Conservation (phyloP, 2,888 invertebrate species). For the Ametastegia equiseti region DNA sequence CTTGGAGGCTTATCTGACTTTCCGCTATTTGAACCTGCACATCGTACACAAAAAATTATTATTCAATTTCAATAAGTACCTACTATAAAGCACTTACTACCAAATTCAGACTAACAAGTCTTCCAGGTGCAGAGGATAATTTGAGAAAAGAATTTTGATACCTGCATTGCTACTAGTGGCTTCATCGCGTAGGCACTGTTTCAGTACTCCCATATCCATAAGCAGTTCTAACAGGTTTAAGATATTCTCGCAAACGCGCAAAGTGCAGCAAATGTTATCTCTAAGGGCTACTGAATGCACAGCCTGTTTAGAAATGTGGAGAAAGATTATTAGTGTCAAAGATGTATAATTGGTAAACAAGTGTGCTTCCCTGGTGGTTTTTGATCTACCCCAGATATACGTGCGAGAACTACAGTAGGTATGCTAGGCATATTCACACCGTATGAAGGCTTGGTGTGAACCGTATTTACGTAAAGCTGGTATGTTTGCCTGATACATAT, state of each 20-base stretch:
- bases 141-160: constrained; percentile 60
- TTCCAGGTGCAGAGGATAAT: not conserved
- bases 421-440: too few species aligned
- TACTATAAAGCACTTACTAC: not conserved
- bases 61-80: not conserved
- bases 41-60: not conserved
- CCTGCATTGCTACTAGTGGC: constrained; percentile 77
- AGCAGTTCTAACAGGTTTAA: constrained; percentile 94
- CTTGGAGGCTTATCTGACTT: constrained; percentile 41
- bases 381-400: too few species aligned
- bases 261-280: constrained; percentile 89
- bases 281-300: constrained; percentile 91
- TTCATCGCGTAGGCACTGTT: constrained; percentile 78
- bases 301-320: constrained; percentile 80
- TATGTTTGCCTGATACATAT: too few species aligned
- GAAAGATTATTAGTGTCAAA: constrained; percentile 48
- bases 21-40: constrained; percentile 52
- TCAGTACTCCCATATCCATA: constrained; percentile 92
- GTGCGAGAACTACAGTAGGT: too few species aligned
- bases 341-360: not conserved
- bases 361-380: too few species aligned
- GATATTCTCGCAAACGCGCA: constrained; percentile 94
- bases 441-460: too few species aligned
- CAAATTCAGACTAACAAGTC: not conserved
- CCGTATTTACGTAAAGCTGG: too few species aligned